Evolutionary conservation across 2,797 vertebrate species (phyloP), one percentile per base, ranked within the genome.

Genomic region (Paratrypauchen microcephalus): DNA sequence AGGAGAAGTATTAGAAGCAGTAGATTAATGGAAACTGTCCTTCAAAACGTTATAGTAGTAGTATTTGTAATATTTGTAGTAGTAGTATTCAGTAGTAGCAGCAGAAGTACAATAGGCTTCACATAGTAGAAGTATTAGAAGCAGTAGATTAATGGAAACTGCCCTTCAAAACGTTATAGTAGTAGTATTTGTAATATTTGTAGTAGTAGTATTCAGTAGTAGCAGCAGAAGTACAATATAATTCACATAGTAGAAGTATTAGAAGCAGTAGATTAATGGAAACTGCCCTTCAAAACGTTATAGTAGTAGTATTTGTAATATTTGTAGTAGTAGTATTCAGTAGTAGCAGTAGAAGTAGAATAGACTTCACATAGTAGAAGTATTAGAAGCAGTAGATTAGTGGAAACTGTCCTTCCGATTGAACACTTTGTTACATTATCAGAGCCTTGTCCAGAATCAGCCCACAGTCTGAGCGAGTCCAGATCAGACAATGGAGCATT

Each of bases 401-500:
- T 59, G 18, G 28, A 59, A n/a, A 9, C 4, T 59, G 28, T 59
- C 18, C 28, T n/a, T 16, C 24, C 19, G 6, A 58, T 2, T 32
- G 57, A 30, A 32, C 57, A n/a, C 11, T 28, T 54, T 21, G 52
- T 23, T 16, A 57, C 62, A 81, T 69, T 58, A 79, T 39, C 32
- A 45, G 11, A 15, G 36, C 13, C 5, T 13, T 3, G 15, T 63
- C 60, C 36, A 41, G 41, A 69, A 21, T 64, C 41, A 50, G 45
- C 41, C 41, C 71, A 67, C 19, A 39, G 45, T 57, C 41, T 48
- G 61, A 71, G 61, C 55, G 6, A 11, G 45, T 73, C 52, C 62
- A 71, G 66, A 55, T 52, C 59, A 26, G n/a, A 75, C 75, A 74
- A 69, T 68, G 78, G 48, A 15, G 21, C 63, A 59, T 71, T 68